Evolutionary conservation across 2,888 invertebrate genomes (phyloP).

Genomic region (Tetramorium bicarinatum): DNA sequence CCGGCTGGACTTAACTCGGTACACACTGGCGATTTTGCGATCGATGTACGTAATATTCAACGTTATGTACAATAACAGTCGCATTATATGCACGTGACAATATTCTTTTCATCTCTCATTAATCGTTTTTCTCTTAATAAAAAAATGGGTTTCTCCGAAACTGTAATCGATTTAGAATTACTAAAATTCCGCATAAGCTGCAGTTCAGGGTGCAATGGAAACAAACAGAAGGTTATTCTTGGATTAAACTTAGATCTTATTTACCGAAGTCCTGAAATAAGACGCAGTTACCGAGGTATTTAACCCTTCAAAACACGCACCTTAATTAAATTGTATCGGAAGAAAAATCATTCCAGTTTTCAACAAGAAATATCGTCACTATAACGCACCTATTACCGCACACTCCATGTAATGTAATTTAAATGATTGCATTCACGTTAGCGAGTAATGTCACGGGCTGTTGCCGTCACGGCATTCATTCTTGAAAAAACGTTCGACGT

Average conservation of each 20-base stretch:
- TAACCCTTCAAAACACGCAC: not conserved
- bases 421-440: conserved; percentile 34
- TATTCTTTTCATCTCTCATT: not conserved
- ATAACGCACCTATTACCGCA: conserved; percentile 13
- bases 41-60: not conserved
- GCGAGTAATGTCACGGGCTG: conserved; percentile 32
- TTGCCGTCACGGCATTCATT: conserved; percentile 36
- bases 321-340: not conserved
- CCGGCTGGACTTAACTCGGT: conserved; percentile 63
- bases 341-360: conserved; percentile 9
- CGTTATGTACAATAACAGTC: not conserved
- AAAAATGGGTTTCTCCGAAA: not conserved
- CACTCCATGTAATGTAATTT: conserved; percentile 25
- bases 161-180: not conserved
- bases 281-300: not conserved
- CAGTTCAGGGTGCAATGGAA: no score
- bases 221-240: conserved; percentile 1
- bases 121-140: not conserved
- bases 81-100: not conserved
- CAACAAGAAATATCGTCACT: conserved; percentile 18
- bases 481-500: conserved; percentile 23
- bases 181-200: not conserved
- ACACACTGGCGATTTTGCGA: conserved; percentile 57
- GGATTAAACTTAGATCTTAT: not conserved
- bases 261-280: not conserved